Percentiles rank a stretch among this genome's conserved stretches.
These are phyloP conservation scores for Trachelus tabidus DNA, from an alignment of 2,888 invertebrate species.

Conservation along the genomic window DNA sequence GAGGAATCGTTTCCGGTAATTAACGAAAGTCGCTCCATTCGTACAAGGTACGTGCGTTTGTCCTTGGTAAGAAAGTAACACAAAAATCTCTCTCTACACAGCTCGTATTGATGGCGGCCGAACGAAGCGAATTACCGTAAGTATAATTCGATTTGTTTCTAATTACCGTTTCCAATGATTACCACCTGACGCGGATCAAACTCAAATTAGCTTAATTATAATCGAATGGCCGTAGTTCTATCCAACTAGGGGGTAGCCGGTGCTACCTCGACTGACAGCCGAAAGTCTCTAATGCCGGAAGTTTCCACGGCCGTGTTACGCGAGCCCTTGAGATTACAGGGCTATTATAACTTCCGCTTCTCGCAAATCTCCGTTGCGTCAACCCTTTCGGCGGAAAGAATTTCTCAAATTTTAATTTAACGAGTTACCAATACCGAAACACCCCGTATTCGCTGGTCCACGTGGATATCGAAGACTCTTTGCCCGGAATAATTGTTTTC, in stretches of 20 bases:
- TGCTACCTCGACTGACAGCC: slow-evolving; percentile 10
- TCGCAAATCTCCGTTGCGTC: background rate
- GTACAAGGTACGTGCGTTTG: background rate
- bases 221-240: slow-evolving; percentile 43
- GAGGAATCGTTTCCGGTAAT: background rate
- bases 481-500: background rate
- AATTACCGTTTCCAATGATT: slow-evolving; percentile 56
- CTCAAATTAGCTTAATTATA: slow-evolving; percentile 60
- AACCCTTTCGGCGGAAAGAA: background rate
- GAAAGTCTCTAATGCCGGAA: slow-evolving; percentile 32
- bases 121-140: background rate
- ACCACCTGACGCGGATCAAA: slow-evolving; percentile 61
- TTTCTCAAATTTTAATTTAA: background rate
- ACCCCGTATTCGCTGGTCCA: background rate
- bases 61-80: background rate
- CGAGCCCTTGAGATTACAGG: background rate
- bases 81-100: background rate
- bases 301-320: slow-evolving; percentile 9
- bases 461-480: background rate
- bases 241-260: background rate
- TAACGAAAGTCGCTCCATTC: background rate
- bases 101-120: background rate
- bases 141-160: slow-evolving; percentile 52
- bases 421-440: background rate
- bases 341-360: background rate